These are phyloP conservation scores for Cylindroiulus punctatus DNA, from an alignment of 2,888 invertebrate genomes.

Conservation along the genomic window DNA sequence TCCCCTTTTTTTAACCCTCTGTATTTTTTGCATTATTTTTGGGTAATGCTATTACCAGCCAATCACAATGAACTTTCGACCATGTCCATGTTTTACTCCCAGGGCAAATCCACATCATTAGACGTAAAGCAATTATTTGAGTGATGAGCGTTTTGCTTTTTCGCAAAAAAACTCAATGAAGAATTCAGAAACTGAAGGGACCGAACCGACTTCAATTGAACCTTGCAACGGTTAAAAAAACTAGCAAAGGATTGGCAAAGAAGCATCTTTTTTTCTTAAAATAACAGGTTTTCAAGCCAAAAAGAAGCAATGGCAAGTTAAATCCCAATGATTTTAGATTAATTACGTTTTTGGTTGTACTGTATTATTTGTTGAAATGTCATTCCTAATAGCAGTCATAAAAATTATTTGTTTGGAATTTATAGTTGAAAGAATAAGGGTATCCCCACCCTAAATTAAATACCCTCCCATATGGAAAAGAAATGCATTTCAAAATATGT, in stretches of 20 bases:
- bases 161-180: constrained; percentile 10
- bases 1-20: constrained; percentile 9
- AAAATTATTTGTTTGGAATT: too few species aligned
- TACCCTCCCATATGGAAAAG: too few species aligned
- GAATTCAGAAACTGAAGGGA: background rate
- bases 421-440: too few species aligned
- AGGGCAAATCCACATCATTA: constrained; percentile 20
- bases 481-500: too few species aligned
- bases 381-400: background rate
- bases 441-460: too few species aligned
- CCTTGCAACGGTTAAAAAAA: constrained; percentile 20
- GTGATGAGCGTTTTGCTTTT: constrained; percentile 29
- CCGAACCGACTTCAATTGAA: background rate
- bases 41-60: background rate
- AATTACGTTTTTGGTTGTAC: background rate
- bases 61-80: background rate
- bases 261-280: background rate
- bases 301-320: background rate
- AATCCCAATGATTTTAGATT: constrained; percentile 8
- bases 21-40: background rate
- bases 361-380: background rate
- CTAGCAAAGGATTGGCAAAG: background rate
- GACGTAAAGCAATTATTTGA: constrained; percentile 1
- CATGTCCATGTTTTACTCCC: constrained; percentile 38
- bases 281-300: constrained; percentile 19